Base-by-base conservation (phyloP, 2,888 invertebrate species). In the Anarsia innoxiella region DNA sequence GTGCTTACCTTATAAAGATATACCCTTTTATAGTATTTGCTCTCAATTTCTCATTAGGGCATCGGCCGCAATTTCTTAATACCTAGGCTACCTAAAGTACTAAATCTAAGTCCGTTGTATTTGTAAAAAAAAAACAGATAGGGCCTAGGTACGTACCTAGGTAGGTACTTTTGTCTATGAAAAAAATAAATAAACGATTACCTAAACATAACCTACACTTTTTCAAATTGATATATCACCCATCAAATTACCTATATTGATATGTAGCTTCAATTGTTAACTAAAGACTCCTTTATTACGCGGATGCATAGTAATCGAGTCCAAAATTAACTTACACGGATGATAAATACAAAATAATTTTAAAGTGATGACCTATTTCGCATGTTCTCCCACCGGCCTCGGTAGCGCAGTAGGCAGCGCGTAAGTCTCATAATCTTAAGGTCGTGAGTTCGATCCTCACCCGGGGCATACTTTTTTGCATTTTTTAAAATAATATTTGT, bases 381-480 rank as follows among this genome's bases (percentile, higher is more conserved):
- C 0, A 0, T 0, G 0, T 0, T 0, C 3, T 9, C 0, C 2
- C 37, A 58, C 37, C 16, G 11, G 91, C 91, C 91, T 91, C 90
- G 90, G 89, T 91, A 88, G 91, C 91, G 91, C 92, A 92, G 92
- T 91, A 89, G 92, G 92, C 89, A 92, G 92, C 91, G 92, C 92
- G 92, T 92, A 90, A 92, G 91, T 92, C 92, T 92, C 91, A 92
- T 92, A 91, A 92, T 92, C 91, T 92, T 90, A 94, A 93, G 93
- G 93, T 93, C 93, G 93, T 93, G 93, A 93, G 93, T 94, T 93
- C 93, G 93, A 94, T 91, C 93, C 93, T 93, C 93, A 93, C 93
- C 90, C 91, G 92, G 92, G 91, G 91, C 91, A 92, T 53, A 46
- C 23, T 19, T 51, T 63, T 66, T 66, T 52, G 42, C 38, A 8